These are phyloP conservation scores for Falco peregrinus DNA, from an alignment of 2,797 vertebrate species.

Conservation along the genomic window DNA sequence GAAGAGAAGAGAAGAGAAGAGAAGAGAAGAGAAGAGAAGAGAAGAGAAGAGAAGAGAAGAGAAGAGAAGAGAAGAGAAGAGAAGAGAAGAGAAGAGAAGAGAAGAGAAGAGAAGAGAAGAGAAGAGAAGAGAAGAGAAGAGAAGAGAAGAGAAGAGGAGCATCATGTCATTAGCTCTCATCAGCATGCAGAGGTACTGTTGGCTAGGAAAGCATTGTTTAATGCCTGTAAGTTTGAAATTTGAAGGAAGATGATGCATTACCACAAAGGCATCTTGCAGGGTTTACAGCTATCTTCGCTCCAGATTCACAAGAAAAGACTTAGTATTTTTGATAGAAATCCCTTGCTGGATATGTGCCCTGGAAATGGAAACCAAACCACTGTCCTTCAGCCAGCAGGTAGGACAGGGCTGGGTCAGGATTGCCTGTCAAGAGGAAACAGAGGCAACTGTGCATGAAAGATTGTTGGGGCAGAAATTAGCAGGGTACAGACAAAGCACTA, in stretches of 20 bases:
- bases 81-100: too few species aligned
- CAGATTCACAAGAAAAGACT: neutral
- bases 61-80: too few species aligned
- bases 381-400: neutral
- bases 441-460: neutral
- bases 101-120: too few species aligned
- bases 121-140: too few species aligned
- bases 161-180: neutral
- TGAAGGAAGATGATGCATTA: neutral
- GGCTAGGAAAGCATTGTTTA: neutral
- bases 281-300: neutral
- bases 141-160: neutral
- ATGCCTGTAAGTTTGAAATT: neutral
- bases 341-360: neutral
- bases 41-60: too few species aligned
- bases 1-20: too few species aligned
- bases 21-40: fast-evolving
- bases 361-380: neutral
- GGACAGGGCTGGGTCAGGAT: neutral
- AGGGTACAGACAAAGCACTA: neutral
- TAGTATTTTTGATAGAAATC: neutral
- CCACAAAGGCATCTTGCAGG: neutral
- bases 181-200: neutral
- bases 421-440: neutral
- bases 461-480: neutral